Conservation (phyloP, 2,797 vertebrate species). For the Enteromius thamalakanensis region DNA sequence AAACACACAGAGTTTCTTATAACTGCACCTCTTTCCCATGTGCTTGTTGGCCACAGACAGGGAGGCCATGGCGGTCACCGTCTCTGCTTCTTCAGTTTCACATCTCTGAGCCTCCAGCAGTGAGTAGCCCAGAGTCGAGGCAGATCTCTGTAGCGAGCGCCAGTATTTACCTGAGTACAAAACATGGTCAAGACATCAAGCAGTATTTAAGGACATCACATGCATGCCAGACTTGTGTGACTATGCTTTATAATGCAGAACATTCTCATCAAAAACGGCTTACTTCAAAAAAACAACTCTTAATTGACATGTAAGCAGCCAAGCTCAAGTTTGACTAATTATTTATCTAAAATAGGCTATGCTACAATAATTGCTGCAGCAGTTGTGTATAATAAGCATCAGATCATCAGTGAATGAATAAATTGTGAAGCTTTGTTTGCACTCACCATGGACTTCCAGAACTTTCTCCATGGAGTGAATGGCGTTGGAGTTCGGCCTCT, state of each 20-base stretch:
- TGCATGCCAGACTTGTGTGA: background rate
- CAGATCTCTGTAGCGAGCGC: constrained; percentile 85
- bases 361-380: background rate
- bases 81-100: constrained; percentile 92
- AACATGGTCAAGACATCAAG: background rate
- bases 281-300: no score
- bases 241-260: background rate
- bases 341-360: constrained; percentile 5
- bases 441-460: constrained; percentile 91
- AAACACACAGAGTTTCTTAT: background rate
- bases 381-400: background rate
- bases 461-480: constrained; percentile 95
- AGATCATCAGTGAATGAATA: background rate
- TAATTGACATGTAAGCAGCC: background rate
- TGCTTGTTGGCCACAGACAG: constrained; percentile 91
- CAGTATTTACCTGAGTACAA: constrained; percentile 88
- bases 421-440: background rate
- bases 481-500: constrained; percentile 89
- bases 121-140: constrained; percentile 86
- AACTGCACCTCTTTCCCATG: constrained; percentile 84
- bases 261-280: background rate
- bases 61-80: constrained; percentile 95
- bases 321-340: background rate
- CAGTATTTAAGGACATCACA: background rate
- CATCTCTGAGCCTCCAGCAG: constrained; percentile 88